Conservation (phyloP, 92 coral and sea anemone genomes). For the Micromussa lordhowensis region DNA sequence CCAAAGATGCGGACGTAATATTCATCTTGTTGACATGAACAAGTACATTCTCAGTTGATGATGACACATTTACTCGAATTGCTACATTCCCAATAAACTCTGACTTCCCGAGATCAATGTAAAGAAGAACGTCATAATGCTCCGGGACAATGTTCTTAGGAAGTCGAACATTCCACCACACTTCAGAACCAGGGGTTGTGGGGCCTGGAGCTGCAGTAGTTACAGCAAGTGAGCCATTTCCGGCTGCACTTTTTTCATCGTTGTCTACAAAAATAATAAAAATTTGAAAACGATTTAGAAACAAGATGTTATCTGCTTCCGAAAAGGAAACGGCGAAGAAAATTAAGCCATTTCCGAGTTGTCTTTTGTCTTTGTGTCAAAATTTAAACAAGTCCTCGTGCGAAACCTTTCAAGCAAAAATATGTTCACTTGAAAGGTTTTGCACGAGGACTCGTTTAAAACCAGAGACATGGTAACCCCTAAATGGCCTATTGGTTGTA, state of each 20-base stretch:
- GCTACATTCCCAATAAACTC: constrained; percentile 76
- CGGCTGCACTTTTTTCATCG: neutral
- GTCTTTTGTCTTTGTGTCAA: too few relatives aligned
- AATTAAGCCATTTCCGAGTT: too few relatives aligned
- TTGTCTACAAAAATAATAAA: neutral
- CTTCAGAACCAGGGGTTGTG: constrained; percentile 85
- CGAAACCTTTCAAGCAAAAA: too few relatives aligned
- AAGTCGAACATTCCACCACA: constrained; percentile 92
- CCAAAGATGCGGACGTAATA: constrained; percentile 66
- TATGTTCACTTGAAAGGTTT: too few relatives aligned
- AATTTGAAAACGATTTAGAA: too few relatives aligned
- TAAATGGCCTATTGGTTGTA: too few relatives aligned
- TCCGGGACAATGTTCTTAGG: constrained; percentile 78
- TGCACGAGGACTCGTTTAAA: too few relatives aligned
- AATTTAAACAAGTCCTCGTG: too few relatives aligned
- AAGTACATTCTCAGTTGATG: constrained; percentile 75
- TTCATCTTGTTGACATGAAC: constrained; percentile 84
- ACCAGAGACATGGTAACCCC: too few relatives aligned
- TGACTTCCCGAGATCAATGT: constrained; percentile 65
- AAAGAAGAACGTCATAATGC: constrained; percentile 79
- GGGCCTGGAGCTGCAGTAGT: constrained; percentile 54
- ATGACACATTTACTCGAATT: constrained; percentile 61
- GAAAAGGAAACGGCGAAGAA: too few relatives aligned
- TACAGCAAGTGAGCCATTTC: neutral
- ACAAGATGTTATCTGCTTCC: too few relatives aligned